Base-by-base conservation (phyloP, 2,888 invertebrate genomes). In the Lissocephala sabroskyi region DNA sequence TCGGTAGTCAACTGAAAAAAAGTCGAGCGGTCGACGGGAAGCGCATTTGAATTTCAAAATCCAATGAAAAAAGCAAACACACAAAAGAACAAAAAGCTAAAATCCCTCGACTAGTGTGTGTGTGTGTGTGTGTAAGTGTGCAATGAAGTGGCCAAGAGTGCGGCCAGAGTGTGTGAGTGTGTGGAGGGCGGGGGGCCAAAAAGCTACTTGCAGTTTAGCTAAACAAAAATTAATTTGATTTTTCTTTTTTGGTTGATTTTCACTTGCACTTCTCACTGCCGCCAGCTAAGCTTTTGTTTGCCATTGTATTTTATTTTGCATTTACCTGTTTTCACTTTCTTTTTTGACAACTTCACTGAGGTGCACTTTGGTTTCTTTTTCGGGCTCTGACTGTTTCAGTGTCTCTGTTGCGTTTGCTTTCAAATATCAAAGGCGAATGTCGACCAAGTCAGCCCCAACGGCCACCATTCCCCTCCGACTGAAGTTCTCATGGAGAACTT, bases 361-460 rank as follows among this genome's bases (percentile, higher is more conserved):
- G n/a, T n/a, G 75, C 78, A 68, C 78, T 70, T n/a, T n/a, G n/a
- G n/a, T n/a, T n/a, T n/a, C n/a, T n/a, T n/a, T 51, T 46, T 23
- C 23, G 3, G 26, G 23, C 35, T 46, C 28, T 48, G 28, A 46
- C 45, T 53, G 49, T 49, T 52, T 26, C 36, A 26, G 44, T 36
- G n/a, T n/a, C 35, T 45, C 56, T 52, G 52, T 56, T 75, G 76
- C 56, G 64, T 67, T 76, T 61, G 62, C 68, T 71, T 78, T 78
- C 73, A 73, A 73, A 60, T 73, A 65, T 76, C 62, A 76, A 59
- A 76, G 59, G 56, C 74, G 79, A 73, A 76, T 73, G 71, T 51
- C 64, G 61, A 53, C 54, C 42, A 47, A 44, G 49, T 57, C 18
- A 54, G 50, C 28, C 30, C 43, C 32, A 30, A 33, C 26, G 14